Conservation (phyloP, 2,888 invertebrate species). For the Dynastes tityus region DNA sequence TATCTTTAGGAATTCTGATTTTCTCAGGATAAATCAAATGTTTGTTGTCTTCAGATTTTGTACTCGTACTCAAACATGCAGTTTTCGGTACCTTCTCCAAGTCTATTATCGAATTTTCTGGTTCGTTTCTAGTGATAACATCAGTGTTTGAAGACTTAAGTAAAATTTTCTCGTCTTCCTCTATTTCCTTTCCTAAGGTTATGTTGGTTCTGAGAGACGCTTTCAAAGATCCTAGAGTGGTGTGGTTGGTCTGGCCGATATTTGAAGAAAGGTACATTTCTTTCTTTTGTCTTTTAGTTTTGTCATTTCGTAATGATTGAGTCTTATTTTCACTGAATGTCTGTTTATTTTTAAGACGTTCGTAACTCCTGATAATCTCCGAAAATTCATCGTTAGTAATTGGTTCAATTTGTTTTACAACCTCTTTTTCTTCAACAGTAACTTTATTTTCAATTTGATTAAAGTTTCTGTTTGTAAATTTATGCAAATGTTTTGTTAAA, state of each 20-base stretch:
- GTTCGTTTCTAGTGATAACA: conserved; percentile 60
- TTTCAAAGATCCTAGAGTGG: conserved; percentile 23
- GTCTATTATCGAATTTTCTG: conserved; percentile 60
- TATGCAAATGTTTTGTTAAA: conserved; percentile 76
- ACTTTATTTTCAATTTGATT: conserved; percentile 64
- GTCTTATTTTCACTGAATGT: conserved; percentile 58
- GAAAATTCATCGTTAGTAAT: conserved; percentile 69
- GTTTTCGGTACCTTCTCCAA: conserved; percentile 49
- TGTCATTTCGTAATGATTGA: neutral
- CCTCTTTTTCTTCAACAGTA: neutral
- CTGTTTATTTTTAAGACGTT: conserved; percentile 69
- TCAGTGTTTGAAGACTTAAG: conserved; percentile 61
- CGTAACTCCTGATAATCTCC: conserved; percentile 69
- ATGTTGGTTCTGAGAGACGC: neutral
- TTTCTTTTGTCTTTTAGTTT: neutral
- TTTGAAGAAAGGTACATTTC: neutral
- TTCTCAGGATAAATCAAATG: conserved; percentile 73
- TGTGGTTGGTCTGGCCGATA: conserved; percentile 20
- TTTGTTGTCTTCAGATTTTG: conserved; percentile 57
- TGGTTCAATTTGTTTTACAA: neutral
- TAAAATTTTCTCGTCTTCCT: conserved; percentile 49
- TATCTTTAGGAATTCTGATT: conserved; percentile 81
- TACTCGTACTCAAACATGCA: conserved; percentile 46
- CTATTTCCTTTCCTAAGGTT: conserved; percentile 41
- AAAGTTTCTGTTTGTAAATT: conserved; percentile 76